Conservation (phyloP, 2,113 vertebrate genomes). For the Erpornis zantholeuca region DNA sequence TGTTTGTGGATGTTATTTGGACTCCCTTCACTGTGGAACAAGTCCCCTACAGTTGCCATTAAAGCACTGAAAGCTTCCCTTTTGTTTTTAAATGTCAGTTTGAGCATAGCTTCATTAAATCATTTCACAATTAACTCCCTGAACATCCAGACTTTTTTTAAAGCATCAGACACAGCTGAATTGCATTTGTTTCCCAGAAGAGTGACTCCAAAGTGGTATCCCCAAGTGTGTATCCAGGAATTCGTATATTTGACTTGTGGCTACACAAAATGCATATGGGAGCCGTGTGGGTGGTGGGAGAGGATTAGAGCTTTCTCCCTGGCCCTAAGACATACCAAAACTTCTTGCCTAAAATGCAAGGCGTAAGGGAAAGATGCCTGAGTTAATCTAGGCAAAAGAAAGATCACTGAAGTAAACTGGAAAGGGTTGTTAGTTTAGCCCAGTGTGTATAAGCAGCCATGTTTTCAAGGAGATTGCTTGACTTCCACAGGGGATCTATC, state of each 20-base stretch:
- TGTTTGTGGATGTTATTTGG: constrained; percentile 69
- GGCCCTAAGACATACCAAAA: constrained; percentile 11
- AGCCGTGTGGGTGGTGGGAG: constrained; percentile 56
- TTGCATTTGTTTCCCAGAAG: constrained; percentile 60
- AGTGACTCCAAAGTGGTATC: constrained; percentile 60
- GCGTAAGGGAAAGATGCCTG: background rate
- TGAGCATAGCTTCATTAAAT: constrained; percentile 67
- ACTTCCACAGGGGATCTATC: background rate
- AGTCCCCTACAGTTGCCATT: constrained; percentile 69
- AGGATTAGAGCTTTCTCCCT: constrained; percentile 40
- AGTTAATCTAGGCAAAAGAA: background rate
- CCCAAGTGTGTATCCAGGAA: constrained; percentile 55
- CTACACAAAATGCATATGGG: constrained; percentile 61
- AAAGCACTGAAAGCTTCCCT: constrained; percentile 66
- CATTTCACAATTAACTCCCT: constrained; percentile 65
- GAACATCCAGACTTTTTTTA: constrained; percentile 59
- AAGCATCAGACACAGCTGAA: constrained; percentile 51
- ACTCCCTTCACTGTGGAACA: constrained; percentile 57
- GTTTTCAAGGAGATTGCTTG: background rate
- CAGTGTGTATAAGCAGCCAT: background rate
- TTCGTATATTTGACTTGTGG: constrained; percentile 60
- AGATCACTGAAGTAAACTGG: background rate
- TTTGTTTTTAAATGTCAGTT: constrained; percentile 71
- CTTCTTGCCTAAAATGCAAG: background rate
- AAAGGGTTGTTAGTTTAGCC: background rate